Conservation (phyloP, 37 sponge, comb jelly and placozoan genomes). For the Sycon ciliatum region DNA sequence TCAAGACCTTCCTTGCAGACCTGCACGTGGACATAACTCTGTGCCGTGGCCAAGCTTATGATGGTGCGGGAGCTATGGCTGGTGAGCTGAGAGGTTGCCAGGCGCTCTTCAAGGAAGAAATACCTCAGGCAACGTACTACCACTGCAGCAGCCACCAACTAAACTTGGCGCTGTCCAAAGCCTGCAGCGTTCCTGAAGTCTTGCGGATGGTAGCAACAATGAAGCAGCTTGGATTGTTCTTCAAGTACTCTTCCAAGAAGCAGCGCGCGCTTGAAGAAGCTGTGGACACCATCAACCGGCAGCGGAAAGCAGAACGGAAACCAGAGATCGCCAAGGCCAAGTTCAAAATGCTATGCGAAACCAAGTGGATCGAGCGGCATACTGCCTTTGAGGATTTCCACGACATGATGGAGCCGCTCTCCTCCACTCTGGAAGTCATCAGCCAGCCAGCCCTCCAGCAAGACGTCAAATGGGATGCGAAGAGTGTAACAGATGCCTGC, state of each 20-base stretch:
- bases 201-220: conserved; percentile 12
- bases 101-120: not conserved
- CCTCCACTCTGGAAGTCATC: not conserved
- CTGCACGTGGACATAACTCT: not conserved
- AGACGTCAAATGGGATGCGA: not conserved
- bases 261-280: not conserved
- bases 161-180: conserved; percentile 28
- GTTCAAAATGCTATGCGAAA: not conserved
- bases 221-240: conserved; percentile 19
- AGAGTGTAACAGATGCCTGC: not conserved
- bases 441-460: not conserved
- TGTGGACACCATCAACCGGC: not conserved
- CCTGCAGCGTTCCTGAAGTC: conserved; percentile 20
- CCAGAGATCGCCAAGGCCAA: not conserved
- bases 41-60: conserved; percentile 16
- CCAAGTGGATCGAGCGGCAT: not conserved
- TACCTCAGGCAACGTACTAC: conserved; percentile 20
- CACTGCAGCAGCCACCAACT: conserved; percentile 32
- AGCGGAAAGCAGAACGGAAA: not conserved
- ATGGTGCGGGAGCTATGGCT: conserved; percentile 31
- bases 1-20: not conserved
- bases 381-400: not conserved
- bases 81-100: conserved; percentile 15
- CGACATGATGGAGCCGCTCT: not conserved
- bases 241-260: not conserved